Conservation (phyloP, 2,888 invertebrate species). For the Ceraclea dissimilis region DNA sequence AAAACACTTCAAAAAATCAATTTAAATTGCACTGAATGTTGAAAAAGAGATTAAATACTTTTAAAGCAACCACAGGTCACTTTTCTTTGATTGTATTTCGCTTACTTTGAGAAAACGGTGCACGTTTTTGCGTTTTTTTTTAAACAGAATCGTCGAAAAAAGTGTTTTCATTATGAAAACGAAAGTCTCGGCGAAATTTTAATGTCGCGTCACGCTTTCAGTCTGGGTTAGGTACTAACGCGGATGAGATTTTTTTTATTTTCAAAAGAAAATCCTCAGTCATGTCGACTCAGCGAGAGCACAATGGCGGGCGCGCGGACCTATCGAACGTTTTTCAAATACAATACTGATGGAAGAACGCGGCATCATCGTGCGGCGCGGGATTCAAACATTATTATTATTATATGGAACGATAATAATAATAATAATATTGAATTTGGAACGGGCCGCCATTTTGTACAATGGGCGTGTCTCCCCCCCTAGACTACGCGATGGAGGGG, state of each 20-base stretch:
- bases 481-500: too few relatives aligned
- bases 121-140: too few relatives aligned
- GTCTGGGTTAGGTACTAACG: neutral
- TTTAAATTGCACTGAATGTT: too few relatives aligned
- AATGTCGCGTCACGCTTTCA: neutral
- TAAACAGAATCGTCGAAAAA: too few relatives aligned
- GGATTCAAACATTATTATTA: too few relatives aligned
- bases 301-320: neutral
- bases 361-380: too few relatives aligned
- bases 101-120: too few relatives aligned
- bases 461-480: neutral
- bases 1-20: too few relatives aligned
- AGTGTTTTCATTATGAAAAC: too few relatives aligned
- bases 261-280: neutral
- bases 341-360: neutral
- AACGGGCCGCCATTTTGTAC: slow-evolving; percentile 4
- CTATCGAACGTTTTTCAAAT: neutral
- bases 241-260: neutral
- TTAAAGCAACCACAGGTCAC: too few relatives aligned
- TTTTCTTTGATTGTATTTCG: too few relatives aligned
- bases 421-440: neutral
- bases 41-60: too few relatives aligned
- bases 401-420: neutral
- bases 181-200: neutral
- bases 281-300: slow-evolving; percentile 1